Evolutionary conservation across 2,797 vertebrate species (phyloP), one percentile per base, ranked within the genome.

Genomic region (Melanotaenia maccullochi): DNA sequence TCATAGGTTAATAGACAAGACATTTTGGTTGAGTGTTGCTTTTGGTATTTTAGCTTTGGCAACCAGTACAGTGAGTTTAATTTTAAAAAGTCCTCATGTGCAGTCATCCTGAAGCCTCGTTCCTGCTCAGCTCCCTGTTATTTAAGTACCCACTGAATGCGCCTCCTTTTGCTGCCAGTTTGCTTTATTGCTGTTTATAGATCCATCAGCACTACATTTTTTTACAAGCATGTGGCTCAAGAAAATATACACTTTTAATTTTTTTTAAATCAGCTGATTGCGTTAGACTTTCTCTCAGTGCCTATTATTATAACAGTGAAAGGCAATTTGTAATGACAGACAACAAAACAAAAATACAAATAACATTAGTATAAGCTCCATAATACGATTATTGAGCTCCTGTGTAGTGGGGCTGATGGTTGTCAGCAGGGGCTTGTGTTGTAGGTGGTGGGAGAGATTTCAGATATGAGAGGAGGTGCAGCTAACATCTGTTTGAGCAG

Each of bases 1-100:
- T 93, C 90, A 91, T 92, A 85, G 87, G 88, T 93, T 90, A 92
- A 91, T 91, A 89, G 86, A 89, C 82, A 84, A 89, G 87, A 88
- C 80, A 86, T 92, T 91, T 87, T 86, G 81, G 85, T 81, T 51
- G 78, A 86, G 78, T 84, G 88, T 86, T 85, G 89, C 84, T 92
- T 82, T 85, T 44, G 75, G 85, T 90, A 82, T 88, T 91, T 88
- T 85, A 78, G 79, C 78, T 84, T 81, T 86, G 87, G 84, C 80
- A 86, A 87, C 83, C 75, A 77, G 78, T 65, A 77, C 32, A 42
- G 54, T 73, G 73, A 78, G 32, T 77, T 88, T 81, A 81, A 75
- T 90, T 85, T 85, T 76, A 89, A 87, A 28, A 78, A 86, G 68
- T 86, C 77, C 75, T 85, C 77, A 67, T 87, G 82, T 78, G 82